A percentile compares a stretch with the other conserved stretches of the same genome.
phyloP scores from a whole-genome alignment of 2,113 vertebrate species.

The Corapipo altera region DNA sequence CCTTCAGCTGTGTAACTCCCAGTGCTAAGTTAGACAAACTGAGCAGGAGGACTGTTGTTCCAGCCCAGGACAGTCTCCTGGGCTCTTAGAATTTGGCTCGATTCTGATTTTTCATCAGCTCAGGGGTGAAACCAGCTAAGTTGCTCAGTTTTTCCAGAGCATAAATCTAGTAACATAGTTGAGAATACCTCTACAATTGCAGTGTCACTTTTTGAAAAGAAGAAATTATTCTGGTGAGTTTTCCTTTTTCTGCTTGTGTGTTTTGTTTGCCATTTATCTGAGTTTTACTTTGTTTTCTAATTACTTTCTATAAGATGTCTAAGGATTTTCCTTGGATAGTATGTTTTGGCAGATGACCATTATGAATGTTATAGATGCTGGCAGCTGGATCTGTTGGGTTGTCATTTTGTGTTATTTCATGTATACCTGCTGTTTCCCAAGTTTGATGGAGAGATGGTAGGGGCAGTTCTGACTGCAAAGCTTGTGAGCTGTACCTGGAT shows the following conservation, averaged over 20 bases:
- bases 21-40: neutral
- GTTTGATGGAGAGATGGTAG: neutral
- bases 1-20: neutral
- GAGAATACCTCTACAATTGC: neutral
- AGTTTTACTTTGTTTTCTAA: neutral
- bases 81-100: neutral
- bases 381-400: neutral
- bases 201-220: neutral
- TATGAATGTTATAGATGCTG: neutral
- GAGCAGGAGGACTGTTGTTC: neutral
- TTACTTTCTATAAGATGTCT: neutral
- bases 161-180: neutral
- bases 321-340: neutral
- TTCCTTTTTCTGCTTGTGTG: neutral
- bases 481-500: neutral
- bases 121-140: neutral
- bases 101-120: neutral
- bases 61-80: neutral
- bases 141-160: neutral
- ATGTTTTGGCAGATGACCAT: neutral
- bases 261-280: neutral
- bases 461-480: neutral
- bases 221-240: neutral
- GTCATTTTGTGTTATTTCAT: neutral
- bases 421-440: neutral